These are phyloP conservation scores for Coreoperca whiteheadi DNA, from an alignment of 2,113 vertebrate species.

Conservation along the genomic window DNA sequence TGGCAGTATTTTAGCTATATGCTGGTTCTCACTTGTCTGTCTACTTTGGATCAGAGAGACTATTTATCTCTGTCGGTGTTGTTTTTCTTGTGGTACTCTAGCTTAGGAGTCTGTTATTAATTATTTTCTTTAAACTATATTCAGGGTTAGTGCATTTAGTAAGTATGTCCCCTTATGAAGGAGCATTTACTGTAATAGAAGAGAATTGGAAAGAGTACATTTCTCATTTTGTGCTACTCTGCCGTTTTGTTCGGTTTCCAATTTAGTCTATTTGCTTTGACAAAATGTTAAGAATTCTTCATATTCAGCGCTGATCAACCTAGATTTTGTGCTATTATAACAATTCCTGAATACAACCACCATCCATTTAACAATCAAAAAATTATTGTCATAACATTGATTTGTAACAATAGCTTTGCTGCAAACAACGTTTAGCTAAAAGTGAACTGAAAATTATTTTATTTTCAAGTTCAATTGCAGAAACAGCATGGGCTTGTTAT, in stretches of 20 bases:
- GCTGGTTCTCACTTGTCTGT: constrained; percentile 46
- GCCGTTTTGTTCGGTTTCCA: not conserved
- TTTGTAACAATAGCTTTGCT: not conserved
- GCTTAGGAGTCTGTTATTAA: constrained; percentile 17
- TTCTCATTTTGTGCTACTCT: constrained; percentile 1
- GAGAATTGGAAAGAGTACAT: constrained; percentile 17
- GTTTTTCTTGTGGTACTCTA: constrained; percentile 18
- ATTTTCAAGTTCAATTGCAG: not conserved
- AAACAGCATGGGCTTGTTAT: not conserved
- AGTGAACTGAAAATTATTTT: not conserved
- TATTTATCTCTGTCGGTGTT: constrained; percentile 66
- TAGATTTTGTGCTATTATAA: not conserved
- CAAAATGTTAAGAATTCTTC: constrained; percentile 11
- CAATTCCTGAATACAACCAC: not conserved
- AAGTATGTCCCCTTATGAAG: not conserved
- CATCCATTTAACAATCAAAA: not conserved
- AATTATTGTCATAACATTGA: not conserved
- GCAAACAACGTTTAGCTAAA: constrained; percentile 13
- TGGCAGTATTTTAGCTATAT: constrained; percentile 54
- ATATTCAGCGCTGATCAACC: not conserved
- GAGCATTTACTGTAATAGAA: not conserved
- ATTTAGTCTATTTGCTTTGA: constrained; percentile 4
- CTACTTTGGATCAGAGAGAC: constrained; percentile 58
- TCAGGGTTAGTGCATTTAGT: constrained; percentile 29
- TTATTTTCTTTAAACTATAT: constrained; percentile 32